phyloP scores from a whole-genome alignment of 2,113 vertebrate species.

The Capreolus pygargus region DNA sequence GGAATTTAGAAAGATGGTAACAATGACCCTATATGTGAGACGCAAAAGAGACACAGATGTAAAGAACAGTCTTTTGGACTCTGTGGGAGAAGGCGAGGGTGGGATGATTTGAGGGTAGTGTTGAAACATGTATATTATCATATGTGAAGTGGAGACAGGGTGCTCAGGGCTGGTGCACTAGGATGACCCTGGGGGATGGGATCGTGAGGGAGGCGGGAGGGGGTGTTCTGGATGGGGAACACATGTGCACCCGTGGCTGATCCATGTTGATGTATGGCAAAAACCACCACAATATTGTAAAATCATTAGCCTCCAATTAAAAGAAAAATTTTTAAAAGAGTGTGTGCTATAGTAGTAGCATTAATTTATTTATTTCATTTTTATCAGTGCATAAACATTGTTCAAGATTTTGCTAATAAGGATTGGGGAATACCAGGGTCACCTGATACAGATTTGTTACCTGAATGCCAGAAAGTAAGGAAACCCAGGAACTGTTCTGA shows the following conservation, averaged over 20 bases:
- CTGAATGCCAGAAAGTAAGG: neutral
- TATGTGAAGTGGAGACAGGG: neutral
- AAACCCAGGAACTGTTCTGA: neutral
- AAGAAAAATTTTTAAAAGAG: neutral
- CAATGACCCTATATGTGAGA: neutral
- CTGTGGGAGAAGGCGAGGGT: neutral
- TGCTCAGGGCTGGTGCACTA: neutral
- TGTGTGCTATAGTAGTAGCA: neutral
- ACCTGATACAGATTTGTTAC: neutral
- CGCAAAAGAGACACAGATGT: neutral
- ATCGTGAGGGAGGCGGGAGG: neutral
- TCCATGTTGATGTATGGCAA: neutral
- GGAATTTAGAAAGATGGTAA: neutral
- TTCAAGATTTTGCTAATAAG: neutral
- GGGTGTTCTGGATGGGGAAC: neutral
- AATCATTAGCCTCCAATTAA: neutral
- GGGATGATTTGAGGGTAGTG: neutral
- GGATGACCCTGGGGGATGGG: neutral
- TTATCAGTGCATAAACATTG: neutral
- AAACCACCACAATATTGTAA: neutral
- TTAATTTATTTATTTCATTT: neutral
- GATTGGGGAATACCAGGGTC: neutral
- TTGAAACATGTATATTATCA: neutral
- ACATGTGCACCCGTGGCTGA: fast-evolving
- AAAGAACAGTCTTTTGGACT: neutral